phyloP scores from a whole-genome alignment of 2,888 invertebrate species.

The Dicranocentrus wangi region DNA sequence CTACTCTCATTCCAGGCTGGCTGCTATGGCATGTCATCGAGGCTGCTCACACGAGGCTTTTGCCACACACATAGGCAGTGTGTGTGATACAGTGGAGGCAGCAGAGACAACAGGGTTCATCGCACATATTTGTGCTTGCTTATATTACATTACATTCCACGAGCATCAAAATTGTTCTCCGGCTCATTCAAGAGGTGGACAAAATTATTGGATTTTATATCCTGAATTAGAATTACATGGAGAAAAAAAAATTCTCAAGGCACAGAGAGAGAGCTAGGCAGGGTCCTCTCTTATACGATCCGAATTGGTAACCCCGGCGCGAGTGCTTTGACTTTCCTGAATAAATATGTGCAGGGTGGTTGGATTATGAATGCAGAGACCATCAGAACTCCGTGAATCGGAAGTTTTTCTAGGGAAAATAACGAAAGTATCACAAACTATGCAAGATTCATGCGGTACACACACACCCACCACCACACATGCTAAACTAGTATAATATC shows the following conservation, averaged over 20 bases:
- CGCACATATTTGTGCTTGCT: too few relatives aligned
- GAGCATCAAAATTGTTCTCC: too few relatives aligned
- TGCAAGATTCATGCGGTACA: conserved; percentile 8
- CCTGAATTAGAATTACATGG: conserved; percentile 13
- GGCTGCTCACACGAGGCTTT: not conserved
- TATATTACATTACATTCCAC: too few relatives aligned
- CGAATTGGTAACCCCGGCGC: too few relatives aligned
- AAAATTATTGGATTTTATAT: conserved; percentile 30
- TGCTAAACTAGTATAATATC: conserved; percentile 28
- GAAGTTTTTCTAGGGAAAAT: not conserved
- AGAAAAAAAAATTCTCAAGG: too few relatives aligned
- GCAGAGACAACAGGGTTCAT: too few relatives aligned
- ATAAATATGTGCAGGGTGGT: not conserved
- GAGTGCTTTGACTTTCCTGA: not conserved
- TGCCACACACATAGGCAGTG: conserved; percentile 21
- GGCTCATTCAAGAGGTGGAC: conserved; percentile 9
- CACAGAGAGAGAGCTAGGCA: not conserved
- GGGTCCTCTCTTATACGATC: not conserved
- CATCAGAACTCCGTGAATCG: not conserved
- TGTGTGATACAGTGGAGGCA: too few relatives aligned
- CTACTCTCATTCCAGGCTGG: conserved; percentile 15
- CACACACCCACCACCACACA: not conserved
- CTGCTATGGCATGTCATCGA: not conserved
- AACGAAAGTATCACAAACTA: not conserved
- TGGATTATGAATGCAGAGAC: conserved; percentile 4